Percentiles rank a stretch among this genome's conserved stretches.
These are phyloP conservation scores for Thaleichthys pacificus DNA, from an alignment of 2,797 vertebrate species.

Conservation along the genomic window DNA sequence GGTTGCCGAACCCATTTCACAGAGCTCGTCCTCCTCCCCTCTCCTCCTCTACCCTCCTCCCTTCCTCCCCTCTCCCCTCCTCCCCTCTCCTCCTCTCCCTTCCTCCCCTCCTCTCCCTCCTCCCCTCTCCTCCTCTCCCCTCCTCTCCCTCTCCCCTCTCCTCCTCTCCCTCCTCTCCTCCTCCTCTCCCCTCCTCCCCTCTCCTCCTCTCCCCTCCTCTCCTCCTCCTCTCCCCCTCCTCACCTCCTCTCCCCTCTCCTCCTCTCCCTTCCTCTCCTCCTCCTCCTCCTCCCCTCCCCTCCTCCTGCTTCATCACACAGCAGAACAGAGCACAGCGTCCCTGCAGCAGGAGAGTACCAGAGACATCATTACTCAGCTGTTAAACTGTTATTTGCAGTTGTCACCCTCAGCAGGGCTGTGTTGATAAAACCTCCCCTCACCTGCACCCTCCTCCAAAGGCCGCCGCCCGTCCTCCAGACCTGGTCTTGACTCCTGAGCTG, in stretches of 20 bases:
- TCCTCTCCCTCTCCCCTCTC: neutral
- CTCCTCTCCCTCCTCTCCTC: too few relatives aligned
- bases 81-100: neutral
- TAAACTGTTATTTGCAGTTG: conserved; percentile 72
- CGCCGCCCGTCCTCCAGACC: neutral
- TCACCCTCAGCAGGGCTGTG: conserved; percentile 64
- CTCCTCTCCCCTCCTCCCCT: too few relatives aligned
- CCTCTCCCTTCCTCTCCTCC: too few relatives aligned
- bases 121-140: neutral
- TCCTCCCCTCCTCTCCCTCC: neutral
- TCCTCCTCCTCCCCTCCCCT: neutral
- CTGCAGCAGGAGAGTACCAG: conserved; percentile 34
- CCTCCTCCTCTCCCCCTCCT: conserved; percentile 3
- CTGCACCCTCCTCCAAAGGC: neutral
- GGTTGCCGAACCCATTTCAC: neutral
- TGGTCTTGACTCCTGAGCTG: neutral
- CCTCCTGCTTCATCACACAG: conserved; percentile 4
- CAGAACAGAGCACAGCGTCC: conserved; percentile 25
- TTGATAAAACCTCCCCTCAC: conserved; percentile 46
- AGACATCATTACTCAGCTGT: conserved; percentile 70
- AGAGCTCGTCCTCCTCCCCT: neutral
- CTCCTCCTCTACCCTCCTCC: too few relatives aligned
- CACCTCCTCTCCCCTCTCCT: neutral
- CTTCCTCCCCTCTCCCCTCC: neutral
- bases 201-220: too few relatives aligned